Evolutionary conservation across 2,888 invertebrate genomes (phyloP).

Genomic region (Incurvaria masculella): DNA sequence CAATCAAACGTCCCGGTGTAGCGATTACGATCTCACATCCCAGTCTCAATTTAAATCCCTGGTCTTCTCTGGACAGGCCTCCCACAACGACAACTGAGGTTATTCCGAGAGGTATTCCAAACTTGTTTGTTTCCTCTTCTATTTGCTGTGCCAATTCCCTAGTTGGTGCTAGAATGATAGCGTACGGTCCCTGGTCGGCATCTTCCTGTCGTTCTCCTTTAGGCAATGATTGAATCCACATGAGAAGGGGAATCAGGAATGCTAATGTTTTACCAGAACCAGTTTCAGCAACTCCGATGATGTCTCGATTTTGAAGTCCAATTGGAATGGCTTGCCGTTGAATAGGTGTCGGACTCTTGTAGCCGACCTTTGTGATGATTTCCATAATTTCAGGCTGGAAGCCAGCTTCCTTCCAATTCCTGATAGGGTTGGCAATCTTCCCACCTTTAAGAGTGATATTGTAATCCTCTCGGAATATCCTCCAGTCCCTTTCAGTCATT

Average conservation of each 20-base stretch:
- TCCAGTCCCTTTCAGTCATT: slow-evolving; percentile 99
- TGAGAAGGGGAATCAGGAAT: slow-evolving; percentile 93
- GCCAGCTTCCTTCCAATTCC: slow-evolving; percentile 92
- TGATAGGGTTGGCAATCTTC: slow-evolving; percentile 92
- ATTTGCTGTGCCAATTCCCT: slow-evolving; percentile 99
- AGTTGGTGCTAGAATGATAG: slow-evolving; percentile 98
- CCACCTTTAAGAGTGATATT: slow-evolving; percentile 98
- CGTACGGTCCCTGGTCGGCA: slow-evolving; percentile 96
- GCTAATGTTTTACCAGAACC: slow-evolving; percentile 99
- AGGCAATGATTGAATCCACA: slow-evolving; percentile 97
- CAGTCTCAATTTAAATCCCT: slow-evolving; percentile 92
- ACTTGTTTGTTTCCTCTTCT: slow-evolving; percentile 97
- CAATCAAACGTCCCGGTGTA: slow-evolving; percentile 98
- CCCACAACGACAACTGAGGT: slow-evolving; percentile 98
- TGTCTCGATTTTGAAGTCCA: slow-evolving; percentile 90
- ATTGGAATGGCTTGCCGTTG: slow-evolving; percentile 99
- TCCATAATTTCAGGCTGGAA: slow-evolving; percentile 89
- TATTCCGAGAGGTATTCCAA: slow-evolving; percentile 90
- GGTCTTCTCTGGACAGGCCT: slow-evolving; percentile 95
- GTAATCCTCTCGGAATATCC: slow-evolving; percentile 99
- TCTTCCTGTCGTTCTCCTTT: slow-evolving; percentile 91
- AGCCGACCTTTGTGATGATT: slow-evolving; percentile 92
- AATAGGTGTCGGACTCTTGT: slow-evolving; percentile 98
- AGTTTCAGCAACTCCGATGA: slow-evolving; percentile 99
- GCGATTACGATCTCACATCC: slow-evolving; percentile 99